These are phyloP conservation scores for Sphaerophoria rueppellii DNA, from an alignment of 2,888 invertebrate species.

Conservation along the genomic window DNA sequence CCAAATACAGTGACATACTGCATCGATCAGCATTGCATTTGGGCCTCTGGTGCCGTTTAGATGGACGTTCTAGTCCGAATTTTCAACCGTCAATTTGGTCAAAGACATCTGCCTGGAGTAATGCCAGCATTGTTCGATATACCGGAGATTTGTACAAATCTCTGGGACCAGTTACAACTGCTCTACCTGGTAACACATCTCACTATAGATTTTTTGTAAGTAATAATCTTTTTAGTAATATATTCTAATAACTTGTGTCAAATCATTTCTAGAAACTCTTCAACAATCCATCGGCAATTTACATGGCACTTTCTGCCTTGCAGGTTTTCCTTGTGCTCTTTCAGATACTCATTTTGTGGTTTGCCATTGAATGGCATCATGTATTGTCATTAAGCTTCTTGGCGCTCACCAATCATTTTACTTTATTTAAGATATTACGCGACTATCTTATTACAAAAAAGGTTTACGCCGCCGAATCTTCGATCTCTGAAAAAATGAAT, in stretches of 20 bases:
- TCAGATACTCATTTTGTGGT: conserved; percentile 90
- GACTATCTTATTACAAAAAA: conserved; percentile 93
- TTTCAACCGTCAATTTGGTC: conserved; percentile 82
- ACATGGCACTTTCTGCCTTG: conserved; percentile 88
- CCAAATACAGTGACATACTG: conserved; percentile 92
- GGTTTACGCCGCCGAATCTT: conserved; percentile 84
- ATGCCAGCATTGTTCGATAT: conserved; percentile 89
- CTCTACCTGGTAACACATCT: conserved; percentile 91
- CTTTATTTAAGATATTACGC: conserved; percentile 93
- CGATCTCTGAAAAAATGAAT: conserved; percentile 76
- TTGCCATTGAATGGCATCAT: conserved; percentile 95
- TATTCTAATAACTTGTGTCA: conserved; percentile 25
- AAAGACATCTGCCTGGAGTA: conserved; percentile 87
- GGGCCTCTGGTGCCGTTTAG: conserved; percentile 84
- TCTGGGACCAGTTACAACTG: conserved; percentile 90
- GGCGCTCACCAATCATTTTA: conserved; percentile 94
- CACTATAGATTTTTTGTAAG: conserved; percentile 95
- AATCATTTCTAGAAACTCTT: conserved; percentile 89
- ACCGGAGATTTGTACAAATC: conserved; percentile 89
- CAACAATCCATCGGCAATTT: conserved; percentile 90
- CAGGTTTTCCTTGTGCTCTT: conserved; percentile 88
- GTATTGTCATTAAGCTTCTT: conserved; percentile 92
- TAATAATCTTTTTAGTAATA: conserved; percentile 74
- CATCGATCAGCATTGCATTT: conserved; percentile 95
- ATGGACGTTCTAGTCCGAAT: conserved; percentile 74